Percentiles rank a stretch among this genome's conserved stretches.
These are phyloP conservation scores for Euglossa dilemma DNA, from an alignment of 1,140 invertebrate genomes.

Conservation along the genomic window DNA sequence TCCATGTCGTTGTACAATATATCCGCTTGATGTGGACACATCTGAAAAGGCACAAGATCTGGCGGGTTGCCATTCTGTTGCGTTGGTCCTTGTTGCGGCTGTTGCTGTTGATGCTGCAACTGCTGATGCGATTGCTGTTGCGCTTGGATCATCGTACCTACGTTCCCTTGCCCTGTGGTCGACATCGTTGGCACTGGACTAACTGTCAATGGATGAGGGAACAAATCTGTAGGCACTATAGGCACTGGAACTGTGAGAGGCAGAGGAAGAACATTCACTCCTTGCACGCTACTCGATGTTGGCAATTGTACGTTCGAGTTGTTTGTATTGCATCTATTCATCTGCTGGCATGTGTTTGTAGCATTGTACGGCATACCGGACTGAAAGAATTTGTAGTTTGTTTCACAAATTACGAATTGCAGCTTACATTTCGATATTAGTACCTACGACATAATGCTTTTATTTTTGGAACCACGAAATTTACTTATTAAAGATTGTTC, in stretches of 20 bases:
- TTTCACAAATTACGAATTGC: background rate
- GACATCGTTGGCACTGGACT: conserved; percentile 52
- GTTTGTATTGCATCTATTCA: conserved; percentile 69
- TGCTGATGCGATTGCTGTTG: conserved; percentile 65
- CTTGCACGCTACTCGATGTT: conserved; percentile 65
- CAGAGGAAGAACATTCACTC: conserved; percentile 73
- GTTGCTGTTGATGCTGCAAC: conserved; percentile 59
- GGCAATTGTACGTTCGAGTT: conserved; percentile 71
- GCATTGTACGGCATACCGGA: conserved; percentile 75
- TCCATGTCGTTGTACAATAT: conserved; percentile 76
- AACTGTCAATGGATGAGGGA: conserved; percentile 72
- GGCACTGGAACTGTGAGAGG: conserved; percentile 76
- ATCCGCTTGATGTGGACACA: conserved; percentile 73
- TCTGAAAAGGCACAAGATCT: conserved; percentile 75
- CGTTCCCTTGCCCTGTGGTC: conserved; percentile 62
- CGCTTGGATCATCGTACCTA: conserved; percentile 69
- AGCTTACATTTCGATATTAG: too few relatives aligned
- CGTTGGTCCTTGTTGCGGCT: conserved; percentile 50
- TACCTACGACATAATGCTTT: too few relatives aligned
- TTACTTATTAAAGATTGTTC: too few relatives aligned
- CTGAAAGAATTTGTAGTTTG: conserved; percentile 56
- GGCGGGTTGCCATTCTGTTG: conserved; percentile 63
- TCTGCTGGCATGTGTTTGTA: conserved; percentile 68
- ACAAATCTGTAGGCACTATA: conserved; percentile 76
- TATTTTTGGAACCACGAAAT: too few relatives aligned